Base-by-base conservation (phyloP, 1,140 invertebrate species). In the Bombus terrestris region DNA sequence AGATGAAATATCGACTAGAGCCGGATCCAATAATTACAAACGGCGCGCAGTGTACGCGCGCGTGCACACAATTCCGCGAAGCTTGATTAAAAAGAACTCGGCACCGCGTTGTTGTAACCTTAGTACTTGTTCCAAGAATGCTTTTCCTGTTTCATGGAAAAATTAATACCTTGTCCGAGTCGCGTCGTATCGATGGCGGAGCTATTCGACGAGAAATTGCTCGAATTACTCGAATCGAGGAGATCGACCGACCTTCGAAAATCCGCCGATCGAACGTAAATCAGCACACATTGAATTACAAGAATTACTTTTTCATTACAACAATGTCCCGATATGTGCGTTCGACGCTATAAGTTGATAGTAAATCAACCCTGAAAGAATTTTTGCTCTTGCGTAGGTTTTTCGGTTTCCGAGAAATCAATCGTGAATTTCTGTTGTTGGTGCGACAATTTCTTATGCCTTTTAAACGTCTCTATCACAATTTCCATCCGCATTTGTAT, bases 11-110 rank as follows among this genome's bases (percentile, higher is more conserved):
- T 83, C 64, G 81, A 57, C 81, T 68, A 41, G 35, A 25, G 35
- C 53, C 73, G 81, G 73, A 83, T 77, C 73, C 81, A 77, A 77
- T 83, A 83, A 83, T 83, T 83, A 69, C 81, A n/a, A 77, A 43
- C 37, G 32, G 66, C 35, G 35, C 15, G 13, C 32, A 28, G 35
- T 15, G 35, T 35, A 22, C 32, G 35, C 53, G 66, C 15, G 22
- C 37, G 81, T 28, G 39, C 10, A 28, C 72, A 39, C 73, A 57
- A 57, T 53, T 69, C 41, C 73, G 18, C 43, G 62, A 41, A 35
- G 81, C 43, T 83, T 83, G 81, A 83, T 83, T 77, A 83, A 83
- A 83, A 83, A 83, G 73, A 69, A 47, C 53, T 47, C 39, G 18
- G 13, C 68, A 15, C 25, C 57, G 53, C 32, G 32, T 22, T 39